Percentiles rank a stretch among this genome's conserved stretches.
phyloP scores from a whole-genome alignment of 2,888 invertebrate genomes.

The Onchidella celtica region DNA sequence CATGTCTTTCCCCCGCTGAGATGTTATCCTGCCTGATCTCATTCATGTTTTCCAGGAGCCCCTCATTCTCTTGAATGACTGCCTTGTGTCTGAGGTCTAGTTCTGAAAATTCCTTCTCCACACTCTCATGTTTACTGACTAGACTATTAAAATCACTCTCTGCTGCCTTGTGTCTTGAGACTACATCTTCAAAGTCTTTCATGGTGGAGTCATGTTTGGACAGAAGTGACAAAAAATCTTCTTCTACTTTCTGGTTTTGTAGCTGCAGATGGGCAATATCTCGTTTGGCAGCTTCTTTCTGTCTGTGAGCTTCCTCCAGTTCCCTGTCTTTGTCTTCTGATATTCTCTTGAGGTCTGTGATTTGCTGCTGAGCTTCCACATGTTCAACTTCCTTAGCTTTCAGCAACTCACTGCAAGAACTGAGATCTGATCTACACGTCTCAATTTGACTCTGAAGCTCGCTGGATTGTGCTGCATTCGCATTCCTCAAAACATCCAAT shows the following conservation, averaged over 20 bases:
- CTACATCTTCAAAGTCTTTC: slow-evolving; percentile 1
- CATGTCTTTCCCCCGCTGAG: background rate
- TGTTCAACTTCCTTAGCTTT: slow-evolving; percentile 34
- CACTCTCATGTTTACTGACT: slow-evolving; percentile 1
- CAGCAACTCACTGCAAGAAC: slow-evolving; percentile 3
- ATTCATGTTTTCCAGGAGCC: background rate
- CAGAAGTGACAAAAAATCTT: background rate
- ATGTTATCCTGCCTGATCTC: background rate
- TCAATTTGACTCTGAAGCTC: slow-evolving; percentile 27
- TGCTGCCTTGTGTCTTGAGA: background rate
- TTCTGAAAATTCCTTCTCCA: background rate
- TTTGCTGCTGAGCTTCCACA: background rate
- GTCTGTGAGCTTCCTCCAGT: background rate
- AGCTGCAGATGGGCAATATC: slow-evolving; percentile 1
- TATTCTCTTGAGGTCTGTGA: slow-evolving; percentile 51
- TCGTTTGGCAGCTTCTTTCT: background rate
- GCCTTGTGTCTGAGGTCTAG: background rate
- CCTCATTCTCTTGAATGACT: background rate
- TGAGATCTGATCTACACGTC: slow-evolving; percentile 22
- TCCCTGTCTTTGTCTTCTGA: slow-evolving; percentile 50
- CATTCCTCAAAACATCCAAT: background rate
- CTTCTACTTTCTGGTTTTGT: background rate
- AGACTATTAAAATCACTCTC: slow-evolving; percentile 19
- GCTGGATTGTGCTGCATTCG: background rate
- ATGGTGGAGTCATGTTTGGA: background rate